Base-by-base conservation (phyloP, 2,888 invertebrate species). In the Omphaloscelis lunosa region DNA sequence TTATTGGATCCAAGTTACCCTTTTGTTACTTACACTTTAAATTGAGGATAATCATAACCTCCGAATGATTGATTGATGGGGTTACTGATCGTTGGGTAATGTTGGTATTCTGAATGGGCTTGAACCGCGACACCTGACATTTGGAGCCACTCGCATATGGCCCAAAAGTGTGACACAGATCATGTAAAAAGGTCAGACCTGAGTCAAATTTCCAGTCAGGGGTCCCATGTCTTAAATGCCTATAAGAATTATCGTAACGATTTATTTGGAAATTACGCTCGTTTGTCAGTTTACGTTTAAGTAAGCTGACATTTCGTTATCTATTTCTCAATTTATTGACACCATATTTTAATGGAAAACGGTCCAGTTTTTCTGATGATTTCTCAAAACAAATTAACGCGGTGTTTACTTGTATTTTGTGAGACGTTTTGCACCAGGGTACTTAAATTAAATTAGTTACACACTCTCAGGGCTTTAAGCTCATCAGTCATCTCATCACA, bases 11-110 rank as follows among this genome's bases (percentile, higher is more conserved):
- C 72, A 67, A 82, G 83, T 83, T 88, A 88, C 83, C 85, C 84
- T 85, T 88, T 88, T 84, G 86, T 87, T 87, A 76, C 78, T 81
- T 80, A 80, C 61, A 80, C 79, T 85, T 79, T 89, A 90, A 89
- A 90, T 89, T 88, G 88, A 86, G 88, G 81, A 83, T 92, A 92
- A 92, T 91, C 88, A 92, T 90, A 89, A 90, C 88, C 86, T 89
- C 86, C 83, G 86, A 73, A 70, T 84, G 84, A 87, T 82, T 92
- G 91, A 92, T 90, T 83, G 91, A 91, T 91, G 89, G 84, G 86
- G 90, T 88, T 89, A 86, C 84, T 75, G 78, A 78, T 85, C 72
- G 85, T 90, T 89, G 88, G 77, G 90, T 68, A 90, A 89, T 87
- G 75, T 88, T 84, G 88, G 79, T 89, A 90, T 89, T 85, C 88